Conservation (phyloP, 1,140 invertebrate species). For the Drosophila eugracilis region DNA sequence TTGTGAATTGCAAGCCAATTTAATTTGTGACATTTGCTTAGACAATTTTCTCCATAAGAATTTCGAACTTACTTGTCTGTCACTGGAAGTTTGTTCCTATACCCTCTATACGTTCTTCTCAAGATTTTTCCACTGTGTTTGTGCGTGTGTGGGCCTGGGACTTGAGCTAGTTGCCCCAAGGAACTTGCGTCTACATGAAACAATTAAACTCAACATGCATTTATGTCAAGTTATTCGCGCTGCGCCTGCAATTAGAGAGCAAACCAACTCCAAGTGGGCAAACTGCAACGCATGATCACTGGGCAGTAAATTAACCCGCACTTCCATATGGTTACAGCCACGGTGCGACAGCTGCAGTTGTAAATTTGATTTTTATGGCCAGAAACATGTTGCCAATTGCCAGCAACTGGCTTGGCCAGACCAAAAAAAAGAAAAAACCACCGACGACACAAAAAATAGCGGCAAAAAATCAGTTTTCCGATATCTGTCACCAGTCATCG, state of each 20-base stretch:
- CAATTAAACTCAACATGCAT: constrained; percentile 81
- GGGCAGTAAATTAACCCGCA: constrained; percentile 65
- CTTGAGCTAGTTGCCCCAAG: constrained; percentile 28
- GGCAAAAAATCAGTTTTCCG: constrained; percentile 42
- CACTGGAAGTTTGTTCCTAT: background rate
- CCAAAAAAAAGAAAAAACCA: constrained; percentile 3
- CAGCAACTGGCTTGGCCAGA: constrained; percentile 45
- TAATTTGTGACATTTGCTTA: constrained; percentile 75
- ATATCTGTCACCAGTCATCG: constrained; percentile 71
- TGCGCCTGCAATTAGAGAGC: constrained; percentile 69
- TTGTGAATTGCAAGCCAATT: constrained; percentile 66
- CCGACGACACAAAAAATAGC: background rate
- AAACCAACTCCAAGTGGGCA: constrained; percentile 33
- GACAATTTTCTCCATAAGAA: constrained; percentile 57
- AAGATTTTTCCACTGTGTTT: constrained; percentile 27
- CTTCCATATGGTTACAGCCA: constrained; percentile 29
- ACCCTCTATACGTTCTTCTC: background rate
- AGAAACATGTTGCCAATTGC: constrained; percentile 74
- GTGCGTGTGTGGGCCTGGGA: constrained; percentile 61
- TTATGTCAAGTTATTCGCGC: constrained; percentile 81
- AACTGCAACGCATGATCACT: constrained; percentile 52
- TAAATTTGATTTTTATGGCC: constrained; percentile 81
- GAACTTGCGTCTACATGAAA: constrained; percentile 76
- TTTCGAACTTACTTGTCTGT: constrained; percentile 1
- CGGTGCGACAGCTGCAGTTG: constrained; percentile 72